Conservation (phyloP, 2,797 vertebrate species). For the Euphonia xanthogaster region DNA sequence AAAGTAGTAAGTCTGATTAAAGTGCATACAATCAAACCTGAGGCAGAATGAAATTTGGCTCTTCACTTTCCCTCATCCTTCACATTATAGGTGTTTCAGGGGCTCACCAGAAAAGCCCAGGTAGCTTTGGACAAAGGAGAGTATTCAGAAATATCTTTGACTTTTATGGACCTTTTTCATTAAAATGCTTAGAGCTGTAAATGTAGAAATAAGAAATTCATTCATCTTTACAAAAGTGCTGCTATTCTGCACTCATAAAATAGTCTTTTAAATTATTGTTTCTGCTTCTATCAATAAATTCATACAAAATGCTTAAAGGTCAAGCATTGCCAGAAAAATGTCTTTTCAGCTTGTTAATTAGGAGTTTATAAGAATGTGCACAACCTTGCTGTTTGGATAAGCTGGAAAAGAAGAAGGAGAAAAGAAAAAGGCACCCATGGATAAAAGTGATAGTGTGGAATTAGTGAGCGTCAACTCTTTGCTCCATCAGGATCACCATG, state of each 20-base stretch:
- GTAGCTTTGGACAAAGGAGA: neutral
- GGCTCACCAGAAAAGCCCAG: neutral
- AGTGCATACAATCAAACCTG: neutral
- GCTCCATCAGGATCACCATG: neutral
- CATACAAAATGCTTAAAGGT: conserved; percentile 58
- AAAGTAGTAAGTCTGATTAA: neutral
- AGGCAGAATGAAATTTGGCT: neutral
- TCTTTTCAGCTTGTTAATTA: conserved; percentile 62
- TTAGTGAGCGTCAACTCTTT: neutral
- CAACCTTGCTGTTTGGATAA: neutral
- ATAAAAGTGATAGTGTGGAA: neutral
- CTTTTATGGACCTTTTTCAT: conserved; percentile 60
- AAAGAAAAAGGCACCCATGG: neutral
- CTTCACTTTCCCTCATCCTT: neutral
- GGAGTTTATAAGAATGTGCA: conserved; percentile 34
- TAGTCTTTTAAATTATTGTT: conserved; percentile 60
- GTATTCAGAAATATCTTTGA: conserved; percentile 59
- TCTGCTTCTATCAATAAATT: conserved; percentile 63
- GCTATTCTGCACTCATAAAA: conserved; percentile 34
- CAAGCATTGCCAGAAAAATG: conserved; percentile 51
- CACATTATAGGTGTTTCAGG: neutral
- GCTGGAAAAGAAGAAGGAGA: neutral
- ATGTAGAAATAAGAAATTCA: conserved; percentile 56
- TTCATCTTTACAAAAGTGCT: conserved; percentile 58
- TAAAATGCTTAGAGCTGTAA: conserved; percentile 66